Base-by-base conservation (phyloP, 1,140 invertebrate genomes). In the Cepaea nemoralis region DNA sequence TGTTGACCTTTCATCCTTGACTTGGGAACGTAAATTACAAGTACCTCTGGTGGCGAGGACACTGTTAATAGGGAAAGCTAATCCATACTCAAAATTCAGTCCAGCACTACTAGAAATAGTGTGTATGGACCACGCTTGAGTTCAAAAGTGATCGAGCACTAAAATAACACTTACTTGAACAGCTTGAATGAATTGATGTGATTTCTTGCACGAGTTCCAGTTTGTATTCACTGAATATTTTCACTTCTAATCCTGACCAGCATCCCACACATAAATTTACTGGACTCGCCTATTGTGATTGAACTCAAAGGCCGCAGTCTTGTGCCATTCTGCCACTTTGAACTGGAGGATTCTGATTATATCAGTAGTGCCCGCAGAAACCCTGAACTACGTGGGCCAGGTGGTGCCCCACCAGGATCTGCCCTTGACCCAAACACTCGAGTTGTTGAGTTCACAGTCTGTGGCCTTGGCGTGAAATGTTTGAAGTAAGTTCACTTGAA, bases 321-420 rank as follows among this genome's bases (percentile, higher is more conserved):
- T 50, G 88, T 92, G 87, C 91, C 91, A 0, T 92, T 90, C 81
- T 92, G 91, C 81, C 91, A 92, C 82, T 92, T 92, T 89, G 91
- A 92, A 67, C 83, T 92, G 37, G 88, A 89, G 70, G 89, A 92
- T 77, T 92, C 91, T 0, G 91, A 92, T 83, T 92, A 92, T 73
- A 85, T 92, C 42, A 87, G 82, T 59, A 86, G 88, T 40, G 89
- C 90, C 19, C 83, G 90, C 2, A 86, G 91, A 24, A 90, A 91
- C 67, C 89, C 89, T 6, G 89, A 91, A 48, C 85, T 91, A 80
- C 84, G 87, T 73, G 90, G 89, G 3, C 90, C 91, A 35, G 85
- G 86, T 50, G 91, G 90, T 0, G 86, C 88, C 14, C 87, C 90
- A 1, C 88, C 89, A 40, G 90, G 90, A 27, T 86, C 88, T 37